These are phyloP conservation scores for Tautogolabrus adspersus DNA, from an alignment of 2,113 vertebrate species.

Conservation along the genomic window DNA sequence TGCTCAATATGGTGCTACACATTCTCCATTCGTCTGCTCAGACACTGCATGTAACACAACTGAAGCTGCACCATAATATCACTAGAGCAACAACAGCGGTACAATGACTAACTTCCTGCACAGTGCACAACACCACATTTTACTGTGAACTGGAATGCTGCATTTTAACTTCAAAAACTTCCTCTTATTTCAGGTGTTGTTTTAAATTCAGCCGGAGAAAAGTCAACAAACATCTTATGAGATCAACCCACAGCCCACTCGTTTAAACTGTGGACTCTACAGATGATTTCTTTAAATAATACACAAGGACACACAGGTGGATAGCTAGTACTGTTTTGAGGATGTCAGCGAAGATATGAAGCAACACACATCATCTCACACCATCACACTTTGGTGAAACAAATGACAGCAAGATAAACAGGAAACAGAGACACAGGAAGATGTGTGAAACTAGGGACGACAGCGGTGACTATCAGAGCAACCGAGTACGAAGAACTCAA, in stretches of 20 bases:
- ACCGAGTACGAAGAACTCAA: slow-evolving; percentile 61
- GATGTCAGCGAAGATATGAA: slow-evolving; percentile 59
- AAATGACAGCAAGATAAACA: slow-evolving; percentile 86
- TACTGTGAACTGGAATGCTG: slow-evolving; percentile 19
- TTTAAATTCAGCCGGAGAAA: neutral
- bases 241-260: neutral
- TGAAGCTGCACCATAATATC: slow-evolving; percentile 4
- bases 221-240: slow-evolving; percentile 10
- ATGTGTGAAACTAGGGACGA: slow-evolving; percentile 81
- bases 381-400: slow-evolving; percentile 79
- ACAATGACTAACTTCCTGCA: slow-evolving; percentile 22
- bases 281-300: neutral
- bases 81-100: neutral
- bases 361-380: slow-evolving; percentile 77
- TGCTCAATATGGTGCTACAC: neutral
- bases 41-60: neutral
- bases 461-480: slow-evolving; percentile 71
- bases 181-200: slow-evolving; percentile 11
- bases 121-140: slow-evolving; percentile 7
- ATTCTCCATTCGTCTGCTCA: slow-evolving; percentile 1
- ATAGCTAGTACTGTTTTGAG: slow-evolving; percentile 25
- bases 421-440: slow-evolving; percentile 87
- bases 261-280: neutral
- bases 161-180: slow-evolving; percentile 26
- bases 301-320: slow-evolving; percentile 17